Percentiles rank a stretch among this genome's conserved stretches.
phyloP scores from a whole-genome alignment of 2,888 invertebrate genomes.

The Campoplex nolae region DNA sequence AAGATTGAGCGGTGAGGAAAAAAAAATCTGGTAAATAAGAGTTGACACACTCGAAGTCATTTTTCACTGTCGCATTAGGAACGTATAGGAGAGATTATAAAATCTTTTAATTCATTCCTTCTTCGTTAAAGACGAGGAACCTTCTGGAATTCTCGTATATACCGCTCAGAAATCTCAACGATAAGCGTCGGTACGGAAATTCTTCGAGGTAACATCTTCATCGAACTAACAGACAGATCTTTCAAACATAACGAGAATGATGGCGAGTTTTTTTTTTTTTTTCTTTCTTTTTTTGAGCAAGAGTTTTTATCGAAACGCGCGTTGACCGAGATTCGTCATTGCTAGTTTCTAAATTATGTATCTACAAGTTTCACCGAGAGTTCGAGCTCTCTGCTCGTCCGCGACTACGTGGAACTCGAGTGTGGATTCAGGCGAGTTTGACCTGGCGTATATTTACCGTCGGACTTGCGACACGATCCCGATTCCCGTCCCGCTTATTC shows the following conservation, averaged over 20 bases:
- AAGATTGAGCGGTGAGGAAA: background rate
- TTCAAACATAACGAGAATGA: background rate
- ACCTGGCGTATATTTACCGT: conserved; percentile 20
- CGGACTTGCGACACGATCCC: conserved; percentile 54
- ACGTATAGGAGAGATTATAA: background rate
- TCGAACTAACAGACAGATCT: background rate
- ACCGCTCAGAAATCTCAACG: background rate
- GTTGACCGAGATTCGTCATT: conserved; percentile 74
- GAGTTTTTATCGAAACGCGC: background rate
- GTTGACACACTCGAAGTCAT: background rate
- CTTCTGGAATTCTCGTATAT: background rate
- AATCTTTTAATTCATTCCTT: background rate
- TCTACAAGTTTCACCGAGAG: conserved; percentile 65
- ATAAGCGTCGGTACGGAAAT: background rate
- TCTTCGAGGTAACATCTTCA: background rate
- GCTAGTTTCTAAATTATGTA: conserved; percentile 76
- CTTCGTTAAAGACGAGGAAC: background rate
- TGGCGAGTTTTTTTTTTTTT: background rate
- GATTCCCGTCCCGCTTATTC: conserved; percentile 3
- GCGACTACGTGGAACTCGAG: background rate
- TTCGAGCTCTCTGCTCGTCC: conserved; percentile 1
- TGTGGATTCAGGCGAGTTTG: conserved; percentile 26
- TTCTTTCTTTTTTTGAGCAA: background rate
- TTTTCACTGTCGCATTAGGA: background rate
- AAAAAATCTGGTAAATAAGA: background rate